Base-by-base conservation (phyloP, 1,140 invertebrate species). In the Reticulitermes speratus region DNA sequence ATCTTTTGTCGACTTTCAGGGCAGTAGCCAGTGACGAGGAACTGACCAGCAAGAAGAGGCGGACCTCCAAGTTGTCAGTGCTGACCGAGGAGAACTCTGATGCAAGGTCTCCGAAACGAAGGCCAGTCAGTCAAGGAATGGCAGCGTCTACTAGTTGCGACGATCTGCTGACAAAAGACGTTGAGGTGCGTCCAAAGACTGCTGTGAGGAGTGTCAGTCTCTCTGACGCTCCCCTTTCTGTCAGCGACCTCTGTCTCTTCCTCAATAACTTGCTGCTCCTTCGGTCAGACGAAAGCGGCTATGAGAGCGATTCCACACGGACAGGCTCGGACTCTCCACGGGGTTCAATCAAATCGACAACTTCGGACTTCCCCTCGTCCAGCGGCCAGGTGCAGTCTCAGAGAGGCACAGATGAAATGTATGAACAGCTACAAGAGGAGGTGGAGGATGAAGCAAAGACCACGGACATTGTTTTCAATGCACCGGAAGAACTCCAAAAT, bases 231-330 rank as follows among this genome's bases (percentile, higher is more conserved):
- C 65, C 83, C 14, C 16, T 86, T 21, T 83, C 87, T 44, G 88
- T 88, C 44, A 87, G 89, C 38, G 91, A 90, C 45, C 86, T 92
- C n/a, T 91, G 92, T 83, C 90, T 91, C 14, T 88, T 92, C 25
- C 88, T 93, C 87, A 91, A 88, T 86, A 91, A 90, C 85, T 88
- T 93, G 30, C 90, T 91, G 65, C 65, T 75, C 45, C 44, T 92
- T 9, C 90, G 90, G 86, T 93, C 92, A 9, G 94, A 95, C 87
- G 94, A 95, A 88, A 94, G 93, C 86, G 94, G 94, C 16, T 95
- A 95, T 88, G 94, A 94, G 86, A 94, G 93, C 44, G 94, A 95
- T 88, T 93, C 93, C 16, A 94, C 93, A 0, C 90, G 93, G 88
- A 91, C 92, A 1, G 93, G 92, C 23, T 91, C 92, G 16, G 93